phyloP scores from a whole-genome alignment of 1,140 invertebrate genomes.

The Aphelinus certus region DNA sequence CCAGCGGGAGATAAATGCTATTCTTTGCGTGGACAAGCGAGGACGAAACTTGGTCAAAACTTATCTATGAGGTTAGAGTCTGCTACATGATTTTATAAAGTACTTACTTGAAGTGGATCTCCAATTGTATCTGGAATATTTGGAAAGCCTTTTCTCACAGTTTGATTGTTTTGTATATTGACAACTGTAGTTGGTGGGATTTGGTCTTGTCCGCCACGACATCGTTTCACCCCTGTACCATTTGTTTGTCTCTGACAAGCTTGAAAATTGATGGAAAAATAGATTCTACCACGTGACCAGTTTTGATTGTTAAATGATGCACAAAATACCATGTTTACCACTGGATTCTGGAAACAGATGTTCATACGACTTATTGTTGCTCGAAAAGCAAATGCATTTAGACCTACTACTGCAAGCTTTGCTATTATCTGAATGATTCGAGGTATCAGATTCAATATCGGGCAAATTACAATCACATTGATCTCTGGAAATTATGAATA shows the following conservation, averaged over 20 bases:
- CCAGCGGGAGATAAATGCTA: too few relatives aligned
- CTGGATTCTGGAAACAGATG: neutral
- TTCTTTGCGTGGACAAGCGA: too few relatives aligned
- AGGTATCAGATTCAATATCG: neutral
- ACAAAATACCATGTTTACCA: neutral
- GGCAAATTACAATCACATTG: too few relatives aligned
- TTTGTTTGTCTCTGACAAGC: too few relatives aligned
- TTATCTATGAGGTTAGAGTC: too few relatives aligned
- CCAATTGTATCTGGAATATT: neutral
- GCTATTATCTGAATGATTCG: neutral
- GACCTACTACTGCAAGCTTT: constrained; percentile 12
- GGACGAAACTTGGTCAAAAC: too few relatives aligned
- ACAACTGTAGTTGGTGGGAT: neutral
- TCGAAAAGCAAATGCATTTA: constrained; percentile 18
- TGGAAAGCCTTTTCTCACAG: neutral
- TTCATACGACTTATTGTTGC: constrained; percentile 24
- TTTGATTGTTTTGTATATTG: neutral
- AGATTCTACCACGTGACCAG: too few relatives aligned
- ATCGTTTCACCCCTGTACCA: neutral
- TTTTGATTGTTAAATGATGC: too few relatives aligned
- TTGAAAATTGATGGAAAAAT: too few relatives aligned
- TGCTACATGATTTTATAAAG: neutral
- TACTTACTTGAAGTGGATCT: constrained; percentile 8
- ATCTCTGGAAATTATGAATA: too few relatives aligned
- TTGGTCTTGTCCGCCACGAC: neutral